Evolutionary conservation across 2,113 vertebrate species (phyloP).

Genomic region (Dolichallabes microphthalmus): DNA sequence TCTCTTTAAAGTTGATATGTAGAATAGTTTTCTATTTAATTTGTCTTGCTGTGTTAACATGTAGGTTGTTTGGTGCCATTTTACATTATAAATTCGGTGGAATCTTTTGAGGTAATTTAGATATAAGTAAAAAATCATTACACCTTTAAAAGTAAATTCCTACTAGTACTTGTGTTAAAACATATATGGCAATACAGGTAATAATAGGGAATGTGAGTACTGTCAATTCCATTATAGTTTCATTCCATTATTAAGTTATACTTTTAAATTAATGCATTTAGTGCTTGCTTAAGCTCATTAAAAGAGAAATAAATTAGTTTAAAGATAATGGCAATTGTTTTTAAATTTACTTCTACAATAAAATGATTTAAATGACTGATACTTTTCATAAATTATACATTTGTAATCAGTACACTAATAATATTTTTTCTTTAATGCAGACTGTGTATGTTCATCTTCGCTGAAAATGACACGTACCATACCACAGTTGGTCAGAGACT

Average conservation of each 20-base stretch:
- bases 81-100: background rate
- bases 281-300: background rate
- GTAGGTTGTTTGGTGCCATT: background rate
- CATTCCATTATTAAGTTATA: too few relatives aligned
- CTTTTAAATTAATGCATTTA: too few relatives aligned
- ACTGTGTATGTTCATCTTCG: background rate
- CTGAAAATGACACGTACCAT: conserved; percentile 80
- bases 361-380: background rate
- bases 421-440: background rate
- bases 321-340: too few relatives aligned
- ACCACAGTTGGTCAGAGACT: conserved; percentile 70
- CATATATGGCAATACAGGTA: background rate
- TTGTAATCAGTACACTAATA: background rate
- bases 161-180: background rate
- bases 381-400: background rate
- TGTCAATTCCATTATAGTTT: background rate
- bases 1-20: background rate
- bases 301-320: background rate
- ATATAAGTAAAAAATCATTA: background rate
- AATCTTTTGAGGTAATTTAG: background rate
- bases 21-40: background rate
- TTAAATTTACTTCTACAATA: background rate
- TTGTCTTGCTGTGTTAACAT: background rate
- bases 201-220: background rate
- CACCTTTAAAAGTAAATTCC: background rate